Base-by-base conservation (phyloP, 2,888 invertebrate species). In the Mactromeris polynyma region DNA sequence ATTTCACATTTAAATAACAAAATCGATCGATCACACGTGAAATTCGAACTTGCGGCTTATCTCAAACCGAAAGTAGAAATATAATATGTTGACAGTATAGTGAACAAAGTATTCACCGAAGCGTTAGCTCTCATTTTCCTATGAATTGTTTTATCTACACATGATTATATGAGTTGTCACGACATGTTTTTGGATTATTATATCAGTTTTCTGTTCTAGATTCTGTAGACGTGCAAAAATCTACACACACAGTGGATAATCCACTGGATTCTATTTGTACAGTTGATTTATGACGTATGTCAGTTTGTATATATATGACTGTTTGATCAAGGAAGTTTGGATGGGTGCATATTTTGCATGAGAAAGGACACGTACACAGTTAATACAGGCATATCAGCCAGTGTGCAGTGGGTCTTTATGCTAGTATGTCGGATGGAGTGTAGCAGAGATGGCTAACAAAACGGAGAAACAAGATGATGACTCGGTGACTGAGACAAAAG, bases 61-160 rank as follows among this genome's bases (percentile, higher is more conserved):
- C 19, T 73, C 73, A 73, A 73, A 73, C 73, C 73, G 73, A 73
- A 73, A 73, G 73, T 73, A 73, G 73, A 73, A 64, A 64, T 6
- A 46, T 46, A 9, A 2, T n/a, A n/a, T n/a, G n/a, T n/a, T 33
- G 2, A 17, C 11, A 17, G 19, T 73, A 36, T 73, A 36, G 31
- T 73, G 73, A 31, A 73, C 36, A 73, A 73, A 73, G 36, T 36
- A 73, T 73, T 31, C 73, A 73, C 11, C 14, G 73, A 73, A 33
- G 73, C 73, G 36, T 33, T 73, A 36, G 73, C 7, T 26, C 7
- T 58, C 58, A 6, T 58, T 58, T 19, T 58, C 36, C 6, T 69
- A 14, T 14, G 14, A 1, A 17, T 19, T 19, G 36, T 33, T 73
- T 69, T 36, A 73, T 36, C 73, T 36, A 73, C 36, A 14, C 1